Percentiles rank a stretch among this genome's conserved stretches.
Evolutionary conservation across 2,797 vertebrate genomes (phyloP).

Genomic region (Sitta carolinensis): DNA sequence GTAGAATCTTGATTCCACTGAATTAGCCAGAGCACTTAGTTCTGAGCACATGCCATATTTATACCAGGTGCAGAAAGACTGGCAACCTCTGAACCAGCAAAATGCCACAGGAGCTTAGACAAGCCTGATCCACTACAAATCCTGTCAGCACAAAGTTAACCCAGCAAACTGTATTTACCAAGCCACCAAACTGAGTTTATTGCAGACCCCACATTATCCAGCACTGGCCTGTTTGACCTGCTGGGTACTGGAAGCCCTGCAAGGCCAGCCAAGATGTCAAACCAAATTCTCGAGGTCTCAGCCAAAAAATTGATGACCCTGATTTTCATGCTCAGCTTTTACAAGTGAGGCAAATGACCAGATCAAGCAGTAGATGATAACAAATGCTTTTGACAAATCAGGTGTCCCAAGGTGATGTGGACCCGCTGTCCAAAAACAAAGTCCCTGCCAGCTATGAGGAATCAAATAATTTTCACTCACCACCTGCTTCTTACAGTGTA

Average conservation of each 20-base stretch:
- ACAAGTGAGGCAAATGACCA: not conserved
- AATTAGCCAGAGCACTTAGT: not conserved
- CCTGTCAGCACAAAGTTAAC: not conserved
- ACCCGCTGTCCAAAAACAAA: rapidly evolving
- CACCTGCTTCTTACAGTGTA: not conserved
- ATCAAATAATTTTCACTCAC: not conserved
- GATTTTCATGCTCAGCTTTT: not conserved
- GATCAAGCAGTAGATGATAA: not conserved
- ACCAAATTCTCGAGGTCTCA: not conserved
- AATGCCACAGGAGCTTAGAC: not conserved
- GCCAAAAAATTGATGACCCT: not conserved
- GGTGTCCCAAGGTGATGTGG: not conserved
- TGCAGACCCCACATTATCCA: not conserved
- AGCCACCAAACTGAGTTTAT: not conserved
- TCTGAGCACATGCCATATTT: not conserved
- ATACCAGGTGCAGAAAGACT: not conserved
- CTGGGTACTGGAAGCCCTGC: not conserved
- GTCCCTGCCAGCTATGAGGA: not conserved
- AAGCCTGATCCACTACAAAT: not conserved
- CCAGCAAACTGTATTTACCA: not conserved
- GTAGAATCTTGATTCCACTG: not conserved
- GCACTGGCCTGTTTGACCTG: not conserved
- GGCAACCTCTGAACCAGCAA: not conserved
- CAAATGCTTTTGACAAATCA: not conserved
- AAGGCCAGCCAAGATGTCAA: not conserved